Evolutionary conservation across 2,797 vertebrate species (phyloP).

Genomic region (Alcedo quadribrachys): DNA sequence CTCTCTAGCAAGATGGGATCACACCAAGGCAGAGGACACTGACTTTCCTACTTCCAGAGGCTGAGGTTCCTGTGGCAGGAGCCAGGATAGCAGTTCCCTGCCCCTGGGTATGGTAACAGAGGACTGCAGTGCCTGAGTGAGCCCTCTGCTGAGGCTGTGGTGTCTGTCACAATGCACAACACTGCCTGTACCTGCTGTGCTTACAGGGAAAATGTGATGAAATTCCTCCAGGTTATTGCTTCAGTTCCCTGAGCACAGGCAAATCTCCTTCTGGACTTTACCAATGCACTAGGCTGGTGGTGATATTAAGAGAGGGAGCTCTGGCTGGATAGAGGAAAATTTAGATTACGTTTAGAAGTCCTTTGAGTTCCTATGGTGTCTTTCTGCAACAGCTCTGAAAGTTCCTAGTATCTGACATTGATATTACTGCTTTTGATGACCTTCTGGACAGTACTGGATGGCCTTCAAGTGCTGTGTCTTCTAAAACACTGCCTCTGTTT

Average conservation of each 20-base stretch:
- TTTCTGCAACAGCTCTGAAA: not conserved
- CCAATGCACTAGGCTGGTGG: not conserved
- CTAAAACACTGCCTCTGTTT: not conserved
- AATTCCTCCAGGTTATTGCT: not conserved
- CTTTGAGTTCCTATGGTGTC: not conserved
- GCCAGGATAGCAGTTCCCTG: not conserved
- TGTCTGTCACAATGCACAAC: accelerated
- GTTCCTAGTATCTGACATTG: not conserved
- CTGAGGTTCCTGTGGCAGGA: not conserved
- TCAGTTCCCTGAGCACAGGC: not conserved
- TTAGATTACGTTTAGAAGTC: not conserved
- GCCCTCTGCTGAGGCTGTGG: not conserved
- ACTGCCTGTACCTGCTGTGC: not conserved
- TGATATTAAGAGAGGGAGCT: not conserved
- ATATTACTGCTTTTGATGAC: not conserved
- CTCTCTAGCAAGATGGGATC: not conserved
- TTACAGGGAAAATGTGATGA: not conserved
- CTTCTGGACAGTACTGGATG: not conserved
- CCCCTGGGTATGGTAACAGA: not conserved
- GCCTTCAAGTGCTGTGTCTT: not conserved
- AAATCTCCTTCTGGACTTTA: not conserved
- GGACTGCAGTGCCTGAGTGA: not conserved
- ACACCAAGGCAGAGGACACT: not conserved
- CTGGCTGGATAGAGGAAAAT: not conserved
- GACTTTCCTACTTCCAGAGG: not conserved